Base-by-base conservation (phyloP, 2,888 invertebrate genomes). In the Leptopilina myrica region DNA sequence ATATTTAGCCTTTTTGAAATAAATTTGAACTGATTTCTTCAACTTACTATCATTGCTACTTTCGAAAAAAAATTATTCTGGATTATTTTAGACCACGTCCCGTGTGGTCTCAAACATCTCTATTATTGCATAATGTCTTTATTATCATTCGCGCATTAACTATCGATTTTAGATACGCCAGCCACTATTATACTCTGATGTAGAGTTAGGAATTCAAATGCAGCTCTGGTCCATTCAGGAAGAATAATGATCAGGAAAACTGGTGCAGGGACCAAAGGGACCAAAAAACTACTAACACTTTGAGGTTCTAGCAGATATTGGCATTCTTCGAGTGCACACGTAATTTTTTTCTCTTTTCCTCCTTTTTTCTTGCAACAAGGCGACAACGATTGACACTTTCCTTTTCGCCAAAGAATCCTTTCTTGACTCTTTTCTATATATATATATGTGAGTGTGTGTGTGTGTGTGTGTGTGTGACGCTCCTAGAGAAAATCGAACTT, bases 121-220 rank as follows among this genome's bases (percentile, higher is more conserved):
- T 49, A 69, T 69, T 53, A 69, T 69, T 69, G 53, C 69, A 53
- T 69, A 69, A 69, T 69, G 69, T 53, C 69, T 69, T 69, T 69
- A 69, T 69, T 69, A 69, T 69, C 69, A 53, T 20, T 53, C 20
- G 69, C 69, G 15, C 69, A 49, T 69, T 69, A 69, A 69, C 26
- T 69, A 69, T 69, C 69, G 69, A 69, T 69, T 69, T 69, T 69
- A 46, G 69, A 69, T 69, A 53, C 49, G 26, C 49, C 69, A 46
- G 3, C 26, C 69, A 46, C 49, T 53, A 69, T 20, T 53, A 53
- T 49, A 49, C 49, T 26, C 26, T 49, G 7, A n/a, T 20, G 15
- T 15, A 11, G 53, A 69, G 49, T 46, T 69, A 46, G 49, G 26
- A 69, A 69, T 69, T 69, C 69, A 69, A 49, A 69, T 69, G 69